Base-by-base conservation (phyloP, 1,140 invertebrate genomes). In the Drosophila persimilis region DNA sequence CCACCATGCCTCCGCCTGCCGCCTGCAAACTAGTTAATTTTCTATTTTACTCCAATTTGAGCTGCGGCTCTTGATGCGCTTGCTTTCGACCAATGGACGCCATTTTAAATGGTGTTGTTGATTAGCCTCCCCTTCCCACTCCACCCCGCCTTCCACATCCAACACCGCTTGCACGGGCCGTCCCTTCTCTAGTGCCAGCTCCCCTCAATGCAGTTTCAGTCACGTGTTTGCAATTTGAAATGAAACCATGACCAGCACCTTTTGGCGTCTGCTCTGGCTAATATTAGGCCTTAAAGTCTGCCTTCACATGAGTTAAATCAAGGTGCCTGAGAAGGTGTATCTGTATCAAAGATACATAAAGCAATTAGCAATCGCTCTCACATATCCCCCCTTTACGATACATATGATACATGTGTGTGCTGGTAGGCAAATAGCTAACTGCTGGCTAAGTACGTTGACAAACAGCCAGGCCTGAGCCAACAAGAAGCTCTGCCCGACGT, bases 1-100 rank as follows among this genome's bases (percentile, higher is more conserved):
- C 62, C 45, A 48, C 59, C 24, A 35, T 17, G 48, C 50, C 35
- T 43, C 15, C 31, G 60, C 31, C 31, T 22, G 50, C 70, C 61
- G 66, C 62, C 51, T 77, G 67, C 70, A 90, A 90, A 90, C 86
- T 88, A 84, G 88, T 88, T 80, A 88, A 88, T 90, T 90, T 90
- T 90, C 88, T 90, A 90, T 88, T 90, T 90, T 90, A 90, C 88
- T 90, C 88, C 80, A 90, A 90, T 90, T 90, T 89, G 58, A 80
- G 83, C 59, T 15, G 59, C 44, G 11, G 60, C 59, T 51, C 58
- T 62, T 55, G 69, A 62, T 64, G 54, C 64, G 59, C 57, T 64
- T 88, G 78, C 83, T 86, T 88, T 83, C 77, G 72, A 64, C 57
- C 79, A 61, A 48, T 50, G 61, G 43, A 69, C 45, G 65, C 64